phyloP scores from a whole-genome alignment of 1,140 invertebrate genomes.

The Sarcophaga peregrina region DNA sequence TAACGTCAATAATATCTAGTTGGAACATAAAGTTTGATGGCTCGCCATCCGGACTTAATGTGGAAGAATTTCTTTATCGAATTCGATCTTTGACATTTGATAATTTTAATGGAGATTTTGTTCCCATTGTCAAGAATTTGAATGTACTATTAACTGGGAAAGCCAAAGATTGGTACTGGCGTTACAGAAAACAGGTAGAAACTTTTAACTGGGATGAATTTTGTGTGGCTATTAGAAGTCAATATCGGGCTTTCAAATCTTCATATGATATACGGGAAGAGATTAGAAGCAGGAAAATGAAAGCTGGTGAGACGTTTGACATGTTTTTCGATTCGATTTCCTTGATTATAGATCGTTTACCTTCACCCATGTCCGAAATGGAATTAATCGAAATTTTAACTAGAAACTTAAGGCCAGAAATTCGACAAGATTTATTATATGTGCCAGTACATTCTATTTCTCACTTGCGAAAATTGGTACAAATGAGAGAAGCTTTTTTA shows the following conservation, averaged over 20 bases:
- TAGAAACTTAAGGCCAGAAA: constrained; percentile 21
- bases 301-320: constrained; percentile 21
- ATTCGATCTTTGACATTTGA: background rate
- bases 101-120: constrained; percentile 35
- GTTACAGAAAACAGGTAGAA: background rate
- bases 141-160: constrained; percentile 16
- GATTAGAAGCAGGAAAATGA: constrained; percentile 18
- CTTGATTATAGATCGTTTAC: background rate
- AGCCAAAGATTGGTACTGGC: constrained; percentile 27
- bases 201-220: constrained; percentile 31
- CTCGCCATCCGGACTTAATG: background rate
- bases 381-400: constrained; percentile 37
- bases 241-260: constrained; percentile 32
- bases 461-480: constrained; percentile 19
- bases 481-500: constrained; percentile 16
- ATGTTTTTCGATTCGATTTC: constrained; percentile 17
- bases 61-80: constrained; percentile 35
- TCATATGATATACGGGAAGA: background rate
- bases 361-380: background rate
- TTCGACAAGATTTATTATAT: constrained; percentile 16
- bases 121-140: background rate
- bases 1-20: background rate
- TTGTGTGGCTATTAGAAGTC: constrained; percentile 16
- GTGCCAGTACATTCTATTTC: background rate
- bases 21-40: background rate